These are phyloP conservation scores for Caenorhabditis afra DNA, from an alignment of 2,888 invertebrate species.

Conservation along the genomic window DNA sequence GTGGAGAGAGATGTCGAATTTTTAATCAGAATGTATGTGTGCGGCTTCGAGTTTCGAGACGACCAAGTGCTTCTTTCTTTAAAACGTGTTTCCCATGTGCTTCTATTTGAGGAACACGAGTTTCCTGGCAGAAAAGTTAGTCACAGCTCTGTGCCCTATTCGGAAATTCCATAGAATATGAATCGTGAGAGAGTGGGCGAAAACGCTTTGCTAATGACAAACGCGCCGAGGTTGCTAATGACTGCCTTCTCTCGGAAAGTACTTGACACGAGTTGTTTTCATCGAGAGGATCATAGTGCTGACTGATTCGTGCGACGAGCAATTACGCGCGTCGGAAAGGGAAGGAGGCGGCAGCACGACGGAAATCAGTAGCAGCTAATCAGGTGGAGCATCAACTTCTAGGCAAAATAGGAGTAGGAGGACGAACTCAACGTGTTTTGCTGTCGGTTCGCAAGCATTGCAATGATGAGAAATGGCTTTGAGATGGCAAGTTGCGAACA, in stretches of 20 bases:
- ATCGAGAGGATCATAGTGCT: constrained; percentile 7
- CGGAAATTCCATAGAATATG: constrained; percentile 25
- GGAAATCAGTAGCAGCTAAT: constrained; percentile 22
- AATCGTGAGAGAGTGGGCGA: constrained; percentile 3
- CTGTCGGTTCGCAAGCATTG: not conserved
- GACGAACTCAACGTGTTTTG: constrained; percentile 35
- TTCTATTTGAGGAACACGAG: constrained; percentile 32
- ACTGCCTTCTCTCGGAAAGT: constrained; percentile 11
- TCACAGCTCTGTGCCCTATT: constrained; percentile 3
- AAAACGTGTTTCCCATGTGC: constrained; percentile 15
- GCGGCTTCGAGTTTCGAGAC: not conserved
- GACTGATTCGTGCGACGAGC: constrained; percentile 5
- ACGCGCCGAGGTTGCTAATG: constrained; percentile 8
- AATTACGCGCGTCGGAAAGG: constrained; percentile 4
- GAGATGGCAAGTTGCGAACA: not conserved
- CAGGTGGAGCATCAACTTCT: constrained; percentile 14
- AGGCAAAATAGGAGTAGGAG: not conserved
- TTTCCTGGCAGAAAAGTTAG: constrained; percentile 12
- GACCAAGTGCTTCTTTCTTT: constrained; percentile 32
- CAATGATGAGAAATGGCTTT: not conserved
- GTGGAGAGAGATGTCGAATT: constrained; percentile 45
- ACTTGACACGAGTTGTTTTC: not conserved
- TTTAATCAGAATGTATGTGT: constrained; percentile 52
- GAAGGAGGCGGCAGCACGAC: constrained; percentile 1
- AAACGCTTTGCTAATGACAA: constrained; percentile 3